Base-by-base conservation (phyloP, 2,888 invertebrate genomes). In the Ceriagrion tenellum region DNA sequence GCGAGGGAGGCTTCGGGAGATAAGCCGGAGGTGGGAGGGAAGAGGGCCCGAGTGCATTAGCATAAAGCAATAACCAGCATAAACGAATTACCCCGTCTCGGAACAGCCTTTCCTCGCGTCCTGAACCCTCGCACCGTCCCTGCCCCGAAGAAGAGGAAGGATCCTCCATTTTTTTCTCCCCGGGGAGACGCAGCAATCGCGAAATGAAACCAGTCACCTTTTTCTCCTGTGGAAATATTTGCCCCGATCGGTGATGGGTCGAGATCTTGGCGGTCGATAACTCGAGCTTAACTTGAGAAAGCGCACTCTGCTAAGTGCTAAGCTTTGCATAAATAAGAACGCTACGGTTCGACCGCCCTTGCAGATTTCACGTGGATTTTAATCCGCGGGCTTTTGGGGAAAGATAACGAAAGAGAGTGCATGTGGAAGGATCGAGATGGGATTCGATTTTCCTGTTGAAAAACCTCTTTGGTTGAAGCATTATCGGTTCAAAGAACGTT, bases 61-160 rank as follows among this genome's bases (percentile, higher is more conserved):
- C 81, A 81, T 81, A 81, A 81, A 81, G 81, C 81, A 81, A 81
- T 81, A 81, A 81, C 81, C 81, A 81, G 35, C 81, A n/a, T n/a
- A 35, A 81, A 81, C 81, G 81, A 81, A 26, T 12, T n/a, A n/a
- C 23, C 69, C 12, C 12, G 69, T 8, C 47, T 4, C 47, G n/a
- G 35, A 35, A 74, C 20, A n/a, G 81, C 30, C 30, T 81, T 35
- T 35, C 35, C 16, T 35, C 81, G 35, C 81, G 26, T 35, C 81
- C 47, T 16, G 18, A 18, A 18, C 23, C 59, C 59, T 16, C 59
- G 0, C 59, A 4, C 59, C 59, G 18, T 20, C 47, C 23, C 23
- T 12, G 1, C 30, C 35, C n/a, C 81, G 35, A 69, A 35, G 35
- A 13, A 81, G 16, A 69, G 81, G 35, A 13, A 81, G 16, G 13